These are phyloP conservation scores for Podargus strigoides DNA, from an alignment of 2,797 vertebrate genomes.

Conservation along the genomic window DNA sequence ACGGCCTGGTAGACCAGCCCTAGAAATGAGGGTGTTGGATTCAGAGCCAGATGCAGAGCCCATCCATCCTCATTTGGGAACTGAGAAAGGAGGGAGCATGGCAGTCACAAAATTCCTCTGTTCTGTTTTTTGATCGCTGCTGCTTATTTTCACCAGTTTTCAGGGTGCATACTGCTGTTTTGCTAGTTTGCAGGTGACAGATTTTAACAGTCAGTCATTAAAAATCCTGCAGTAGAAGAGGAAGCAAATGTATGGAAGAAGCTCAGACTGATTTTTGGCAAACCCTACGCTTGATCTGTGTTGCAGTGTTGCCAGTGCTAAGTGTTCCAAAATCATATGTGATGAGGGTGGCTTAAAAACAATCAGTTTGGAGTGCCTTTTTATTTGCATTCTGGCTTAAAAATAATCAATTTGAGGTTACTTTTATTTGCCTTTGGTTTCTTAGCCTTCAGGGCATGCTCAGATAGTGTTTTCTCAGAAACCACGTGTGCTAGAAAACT, in stretches of 20 bases:
- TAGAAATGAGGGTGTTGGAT: neutral
- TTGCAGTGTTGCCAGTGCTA: neutral
- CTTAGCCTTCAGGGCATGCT: neutral
- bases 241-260: neutral
- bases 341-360: constrained; percentile 42
- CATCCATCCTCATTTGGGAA: neutral
- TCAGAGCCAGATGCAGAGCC: neutral
- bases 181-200: neutral
- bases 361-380: constrained; percentile 44
- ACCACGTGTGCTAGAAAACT: constrained; percentile 1
- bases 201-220: neutral
- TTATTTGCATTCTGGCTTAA: constrained; percentile 48
- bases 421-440: constrained; percentile 55
- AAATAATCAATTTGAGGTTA: constrained; percentile 45
- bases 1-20: neutral
- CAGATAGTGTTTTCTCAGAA: constrained; percentile 52
- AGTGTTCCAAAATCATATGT: constrained; percentile 8
- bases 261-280: constrained; percentile 18
- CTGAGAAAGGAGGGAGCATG: neutral
- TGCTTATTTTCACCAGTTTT: neutral
- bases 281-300: neutral
- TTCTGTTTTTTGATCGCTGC: neutral
- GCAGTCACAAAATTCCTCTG: neutral
- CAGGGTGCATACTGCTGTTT: neutral
- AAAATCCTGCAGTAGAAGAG: neutral